phyloP scores from a whole-genome alignment of 1,140 invertebrate species.

The Lethrus apterus region DNA sequence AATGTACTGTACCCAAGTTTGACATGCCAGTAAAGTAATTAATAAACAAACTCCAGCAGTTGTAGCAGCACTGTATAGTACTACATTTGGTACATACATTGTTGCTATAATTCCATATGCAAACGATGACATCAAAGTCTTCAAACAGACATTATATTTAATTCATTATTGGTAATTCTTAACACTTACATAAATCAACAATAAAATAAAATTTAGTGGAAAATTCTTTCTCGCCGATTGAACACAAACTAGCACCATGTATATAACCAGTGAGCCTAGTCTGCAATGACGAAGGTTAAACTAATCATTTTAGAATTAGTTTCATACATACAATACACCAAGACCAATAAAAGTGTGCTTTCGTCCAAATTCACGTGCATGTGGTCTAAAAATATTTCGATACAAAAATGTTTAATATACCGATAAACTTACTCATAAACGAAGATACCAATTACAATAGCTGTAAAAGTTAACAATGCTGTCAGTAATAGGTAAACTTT shows the following conservation, averaged over 20 bases:
- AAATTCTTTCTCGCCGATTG: background rate
- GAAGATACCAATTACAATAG: constrained; percentile 2
- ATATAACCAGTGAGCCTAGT: background rate
- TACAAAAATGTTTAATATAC: background rate
- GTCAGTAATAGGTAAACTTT: constrained; percentile 3
- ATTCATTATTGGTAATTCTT: background rate
- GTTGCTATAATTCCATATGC: constrained; percentile 5
- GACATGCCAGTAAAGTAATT: constrained; percentile 3
- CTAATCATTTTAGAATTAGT: background rate
- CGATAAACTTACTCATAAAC: constrained; percentile 2
- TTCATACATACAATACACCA: background rate
- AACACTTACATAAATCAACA: constrained; percentile 1
- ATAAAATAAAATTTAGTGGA: background rate
- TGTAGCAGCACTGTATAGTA: background rate
- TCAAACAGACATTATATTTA: too few species aligned
- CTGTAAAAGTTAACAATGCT: constrained; percentile 1
- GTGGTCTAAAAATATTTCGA: background rate
- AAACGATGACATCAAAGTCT: constrained; percentile 2
- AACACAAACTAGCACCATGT: background rate
- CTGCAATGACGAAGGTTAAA: constrained; percentile 1
- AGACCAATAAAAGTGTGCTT: background rate
- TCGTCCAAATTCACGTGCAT: background rate
- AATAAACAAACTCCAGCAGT: constrained; percentile 4
- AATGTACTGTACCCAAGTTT: constrained; percentile 8
- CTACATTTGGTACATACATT: constrained; percentile 1